Percentiles rank a stretch among this genome's conserved stretches.
phyloP scores from a whole-genome alignment of 2,797 vertebrate genomes.

The Otolemur crassicaudatus region DNA sequence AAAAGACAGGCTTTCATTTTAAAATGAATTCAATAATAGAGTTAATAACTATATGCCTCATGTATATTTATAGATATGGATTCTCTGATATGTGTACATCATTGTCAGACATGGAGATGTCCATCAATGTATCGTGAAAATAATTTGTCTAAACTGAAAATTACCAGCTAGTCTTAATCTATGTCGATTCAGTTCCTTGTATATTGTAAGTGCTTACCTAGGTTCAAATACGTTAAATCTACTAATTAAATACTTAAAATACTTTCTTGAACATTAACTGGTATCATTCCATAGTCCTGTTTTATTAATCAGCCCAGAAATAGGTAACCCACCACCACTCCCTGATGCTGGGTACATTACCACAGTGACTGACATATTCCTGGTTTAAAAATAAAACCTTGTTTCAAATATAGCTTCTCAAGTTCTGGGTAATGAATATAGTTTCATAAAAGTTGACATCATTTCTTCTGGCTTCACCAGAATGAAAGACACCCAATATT shows the following conservation, averaged over 20 bases:
- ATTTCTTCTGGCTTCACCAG: slow-evolving; percentile 79
- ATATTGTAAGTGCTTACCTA: slow-evolving; percentile 60
- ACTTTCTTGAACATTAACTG: slow-evolving; percentile 71
- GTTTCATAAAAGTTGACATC: slow-evolving; percentile 87
- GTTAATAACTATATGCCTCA: not conserved
- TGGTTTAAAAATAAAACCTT: slow-evolving; percentile 86
- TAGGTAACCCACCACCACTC: slow-evolving; percentile 82
- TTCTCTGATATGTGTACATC: not conserved
- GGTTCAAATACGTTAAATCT: slow-evolving; percentile 55
- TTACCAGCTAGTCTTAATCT: not conserved
- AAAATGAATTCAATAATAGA: slow-evolving; percentile 62
- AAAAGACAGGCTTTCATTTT: slow-evolving; percentile 48
- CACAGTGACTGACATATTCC: slow-evolving; percentile 86
- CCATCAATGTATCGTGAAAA: slow-evolving; percentile 50
- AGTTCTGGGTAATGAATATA: slow-evolving; percentile 85
- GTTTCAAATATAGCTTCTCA: slow-evolving; percentile 86
- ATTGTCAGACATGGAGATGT: not conserved
- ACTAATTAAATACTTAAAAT: slow-evolving; percentile 69
- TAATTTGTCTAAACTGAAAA: slow-evolving; percentile 3
- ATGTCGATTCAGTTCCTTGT: slow-evolving; percentile 48
- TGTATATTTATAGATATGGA: not conserved
- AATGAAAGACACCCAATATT: slow-evolving; percentile 75
- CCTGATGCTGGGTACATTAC: slow-evolving; percentile 83
- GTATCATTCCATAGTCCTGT: slow-evolving; percentile 56
- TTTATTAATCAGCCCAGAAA: slow-evolving; percentile 78